Conservation (phyloP, 2,888 invertebrate genomes). For the Trachelus iudaicus region DNA sequence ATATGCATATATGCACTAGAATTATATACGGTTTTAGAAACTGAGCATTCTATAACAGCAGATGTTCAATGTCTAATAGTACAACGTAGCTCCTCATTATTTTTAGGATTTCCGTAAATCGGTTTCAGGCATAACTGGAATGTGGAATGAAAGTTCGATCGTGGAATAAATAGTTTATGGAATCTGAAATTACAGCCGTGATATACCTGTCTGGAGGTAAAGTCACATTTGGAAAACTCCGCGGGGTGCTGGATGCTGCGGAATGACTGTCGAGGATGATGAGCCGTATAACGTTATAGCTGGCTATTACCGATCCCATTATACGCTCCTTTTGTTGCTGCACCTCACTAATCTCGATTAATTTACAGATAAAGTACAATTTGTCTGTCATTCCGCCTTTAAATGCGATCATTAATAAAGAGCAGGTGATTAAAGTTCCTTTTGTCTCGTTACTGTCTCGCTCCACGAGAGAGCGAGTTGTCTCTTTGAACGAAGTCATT, state of each 20-base stretch:
- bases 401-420: constrained; percentile 50
- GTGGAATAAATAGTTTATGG: background rate
- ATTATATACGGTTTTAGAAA: background rate
- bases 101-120: background rate
- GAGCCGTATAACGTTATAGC: constrained; percentile 20
- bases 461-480: constrained; percentile 26
- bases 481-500: constrained; percentile 28
- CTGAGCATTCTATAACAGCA: background rate
- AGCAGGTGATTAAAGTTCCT: constrained; percentile 50
- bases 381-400: constrained; percentile 39
- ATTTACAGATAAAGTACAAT: constrained; percentile 47
- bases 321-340: constrained; percentile 23
- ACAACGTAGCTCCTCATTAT: background rate
- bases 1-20: background rate
- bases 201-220: background rate
- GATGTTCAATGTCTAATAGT: background rate
- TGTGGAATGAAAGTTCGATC: background rate
- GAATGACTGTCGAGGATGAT: constrained; percentile 21
- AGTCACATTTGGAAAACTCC: constrained; percentile 17
- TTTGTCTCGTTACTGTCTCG: constrained; percentile 38
- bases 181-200: background rate
- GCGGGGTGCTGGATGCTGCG: constrained; percentile 14
- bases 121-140: background rate
- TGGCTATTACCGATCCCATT: constrained; percentile 18
- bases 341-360: constrained; percentile 39